Evolutionary conservation across 2,113 vertebrate genomes (phyloP).

Genomic region (Raphicerus campestris): DNA sequence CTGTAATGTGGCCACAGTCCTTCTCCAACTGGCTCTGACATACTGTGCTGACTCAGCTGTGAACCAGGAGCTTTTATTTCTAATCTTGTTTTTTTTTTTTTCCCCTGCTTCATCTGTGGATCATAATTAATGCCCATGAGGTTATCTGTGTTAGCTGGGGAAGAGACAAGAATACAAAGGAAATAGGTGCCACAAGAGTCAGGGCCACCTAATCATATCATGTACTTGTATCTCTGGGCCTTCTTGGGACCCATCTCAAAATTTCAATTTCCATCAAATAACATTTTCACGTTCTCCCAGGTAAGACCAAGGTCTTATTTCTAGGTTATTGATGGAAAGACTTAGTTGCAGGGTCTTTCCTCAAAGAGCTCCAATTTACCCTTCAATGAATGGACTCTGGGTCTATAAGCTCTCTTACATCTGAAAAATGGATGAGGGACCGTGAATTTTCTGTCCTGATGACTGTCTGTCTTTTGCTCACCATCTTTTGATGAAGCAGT

Average conservation of each 20-base stretch:
- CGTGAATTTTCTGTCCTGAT: background rate
- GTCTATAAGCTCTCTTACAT: background rate
- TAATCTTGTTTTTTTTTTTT: background rate
- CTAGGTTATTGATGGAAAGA: background rate
- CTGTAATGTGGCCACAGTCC: background rate
- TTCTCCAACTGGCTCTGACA: background rate
- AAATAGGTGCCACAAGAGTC: background rate
- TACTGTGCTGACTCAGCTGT: background rate
- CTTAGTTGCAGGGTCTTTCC: background rate
- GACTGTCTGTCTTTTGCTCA: background rate
- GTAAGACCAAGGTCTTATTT: background rate
- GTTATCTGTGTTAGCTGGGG: background rate
- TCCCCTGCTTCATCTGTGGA: background rate
- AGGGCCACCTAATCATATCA: background rate
- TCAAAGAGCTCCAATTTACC: background rate
- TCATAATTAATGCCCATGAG: background rate
- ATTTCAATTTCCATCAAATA: background rate
- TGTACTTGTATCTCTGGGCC: background rate
- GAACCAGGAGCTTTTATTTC: background rate
- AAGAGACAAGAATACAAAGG: background rate
- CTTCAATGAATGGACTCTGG: background rate
- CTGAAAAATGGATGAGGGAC: background rate
- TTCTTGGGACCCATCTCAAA: background rate
- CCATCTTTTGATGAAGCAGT: background rate
- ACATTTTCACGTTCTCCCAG: background rate